Evolutionary conservation across 2,113 vertebrate genomes (phyloP), one percentile per base, ranked within the genome.

Genomic region (Potamarius usumacintae): DNA sequence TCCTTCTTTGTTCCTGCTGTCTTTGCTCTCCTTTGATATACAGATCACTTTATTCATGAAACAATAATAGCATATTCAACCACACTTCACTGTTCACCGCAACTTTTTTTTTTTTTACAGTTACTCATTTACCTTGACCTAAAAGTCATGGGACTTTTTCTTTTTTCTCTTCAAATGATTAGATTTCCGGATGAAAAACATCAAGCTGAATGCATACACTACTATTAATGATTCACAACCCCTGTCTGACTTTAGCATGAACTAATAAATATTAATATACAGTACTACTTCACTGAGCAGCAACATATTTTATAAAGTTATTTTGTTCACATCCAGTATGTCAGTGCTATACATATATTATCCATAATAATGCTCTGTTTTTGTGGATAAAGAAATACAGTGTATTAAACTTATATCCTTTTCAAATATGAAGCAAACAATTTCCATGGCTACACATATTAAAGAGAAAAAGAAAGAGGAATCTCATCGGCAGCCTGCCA

Each of bases 381-480:
- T 60, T 85, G 30, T 50, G 72, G 48, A 76, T 76, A 30, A 30
- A 79, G 4, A 20, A 80, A 8, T 27, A 58, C 4, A 10, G 14
- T 80, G n/a, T 42, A 67, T 80, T 86, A 67, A 67, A 69, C 30
- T 10, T 65, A 42, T 7, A 22, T 8, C 42, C 27, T 11, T 27
- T 30, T 65, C 17, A 27, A 72, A 42, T 71, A 74, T 74, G 67
- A 87, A 5, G 88, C 83, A 63, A 20, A 9, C 89, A 69, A 93
- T 94, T 83, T 55, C 92, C 92, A 94, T 93, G 67, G 93, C 85
- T 90, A 92, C 93, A 1, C 6, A 58, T 90, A 91, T 93, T 89
- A 89, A 88, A 82, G 80, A 60, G 60, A 55, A 63, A 17, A 62
- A 67, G 82, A 62, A 76, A 57, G 30, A 53, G 83, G 77, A 89